A percentile compares a stretch with the other conserved stretches of the same genome.
These are phyloP conservation scores for Vespertilio murinus DNA, from an alignment of 2,797 vertebrate species.

Conservation along the genomic window DNA sequence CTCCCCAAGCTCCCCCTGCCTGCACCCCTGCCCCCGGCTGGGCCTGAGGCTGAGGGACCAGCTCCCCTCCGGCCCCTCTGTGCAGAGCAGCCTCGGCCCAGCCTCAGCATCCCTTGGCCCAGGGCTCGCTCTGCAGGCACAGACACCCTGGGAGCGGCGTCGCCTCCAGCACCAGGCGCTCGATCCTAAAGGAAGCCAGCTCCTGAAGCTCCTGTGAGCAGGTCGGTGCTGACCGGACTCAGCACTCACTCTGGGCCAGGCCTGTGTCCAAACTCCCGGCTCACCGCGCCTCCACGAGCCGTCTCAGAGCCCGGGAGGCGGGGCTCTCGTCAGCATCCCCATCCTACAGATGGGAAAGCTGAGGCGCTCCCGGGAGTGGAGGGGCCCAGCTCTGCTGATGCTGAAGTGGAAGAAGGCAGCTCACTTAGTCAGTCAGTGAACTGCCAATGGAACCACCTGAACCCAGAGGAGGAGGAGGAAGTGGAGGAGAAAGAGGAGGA, in stretches of 20 bases:
- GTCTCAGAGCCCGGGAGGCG: neutral
- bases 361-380: neutral
- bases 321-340: rapidly evolving
- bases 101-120: neutral
- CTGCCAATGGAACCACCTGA: neutral
- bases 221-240: rapidly evolving
- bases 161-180: neutral
- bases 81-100: neutral
- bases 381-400: neutral
- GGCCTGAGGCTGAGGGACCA: neutral
- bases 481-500: too few species aligned
- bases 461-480: neutral
- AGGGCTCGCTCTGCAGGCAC: neutral
- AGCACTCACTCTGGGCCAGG: neutral
- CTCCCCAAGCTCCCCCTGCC: neutral
- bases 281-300: rapidly evolving
- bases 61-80: neutral
- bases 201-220: neutral
- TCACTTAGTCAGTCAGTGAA: neutral
- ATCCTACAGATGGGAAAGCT: neutral
- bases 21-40: neutral
- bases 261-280: too few species aligned
- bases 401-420: neutral
- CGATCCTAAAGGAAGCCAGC: neutral
- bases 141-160: neutral